phyloP scores from a whole-genome alignment of 2,113 vertebrate genomes.

The Cygnus buccinator region DNA sequence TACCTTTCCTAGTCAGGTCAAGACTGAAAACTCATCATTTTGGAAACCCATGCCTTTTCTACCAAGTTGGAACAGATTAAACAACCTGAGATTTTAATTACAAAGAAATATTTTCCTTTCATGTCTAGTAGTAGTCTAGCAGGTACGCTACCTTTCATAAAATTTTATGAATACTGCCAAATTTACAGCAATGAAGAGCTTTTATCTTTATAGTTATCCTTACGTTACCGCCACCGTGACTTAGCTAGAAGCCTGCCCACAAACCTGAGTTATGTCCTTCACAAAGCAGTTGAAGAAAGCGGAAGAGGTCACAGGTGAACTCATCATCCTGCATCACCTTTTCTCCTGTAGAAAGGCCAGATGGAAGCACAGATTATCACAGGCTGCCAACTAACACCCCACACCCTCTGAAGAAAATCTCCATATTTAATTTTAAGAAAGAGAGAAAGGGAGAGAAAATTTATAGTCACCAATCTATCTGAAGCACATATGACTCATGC shows the following conservation, averaged over 20 bases:
- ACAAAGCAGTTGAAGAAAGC: slow-evolving; percentile 94
- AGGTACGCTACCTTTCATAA: not conserved
- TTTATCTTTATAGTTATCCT: not conserved
- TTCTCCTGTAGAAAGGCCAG: slow-evolving; percentile 85
- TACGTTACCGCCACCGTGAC: not conserved
- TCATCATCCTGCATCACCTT: slow-evolving; percentile 97
- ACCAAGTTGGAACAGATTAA: not conserved
- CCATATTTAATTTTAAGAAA: not conserved
- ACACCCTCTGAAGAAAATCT: not conserved
- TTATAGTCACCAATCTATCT: slow-evolving; percentile 67
- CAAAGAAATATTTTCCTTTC: not conserved
- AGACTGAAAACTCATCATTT: not conserved
- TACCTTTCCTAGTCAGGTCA: not conserved
- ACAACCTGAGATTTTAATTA: not conserved
- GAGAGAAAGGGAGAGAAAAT: slow-evolving; percentile 15
- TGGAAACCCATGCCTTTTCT: not conserved
- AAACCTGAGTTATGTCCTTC: slow-evolving; percentile 96
- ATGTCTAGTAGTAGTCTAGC: not conserved
- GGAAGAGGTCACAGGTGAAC: slow-evolving; percentile 97
- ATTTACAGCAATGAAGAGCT: not conserved
- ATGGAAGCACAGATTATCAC: slow-evolving; percentile 28
- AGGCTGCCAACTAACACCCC: not conserved
- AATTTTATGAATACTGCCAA: not conserved
- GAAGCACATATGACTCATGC: slow-evolving; percentile 66
- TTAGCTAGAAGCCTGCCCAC: slow-evolving; percentile 42